phyloP scores from a whole-genome alignment of 1,140 invertebrate species.

The Microvelia longipes region DNA sequence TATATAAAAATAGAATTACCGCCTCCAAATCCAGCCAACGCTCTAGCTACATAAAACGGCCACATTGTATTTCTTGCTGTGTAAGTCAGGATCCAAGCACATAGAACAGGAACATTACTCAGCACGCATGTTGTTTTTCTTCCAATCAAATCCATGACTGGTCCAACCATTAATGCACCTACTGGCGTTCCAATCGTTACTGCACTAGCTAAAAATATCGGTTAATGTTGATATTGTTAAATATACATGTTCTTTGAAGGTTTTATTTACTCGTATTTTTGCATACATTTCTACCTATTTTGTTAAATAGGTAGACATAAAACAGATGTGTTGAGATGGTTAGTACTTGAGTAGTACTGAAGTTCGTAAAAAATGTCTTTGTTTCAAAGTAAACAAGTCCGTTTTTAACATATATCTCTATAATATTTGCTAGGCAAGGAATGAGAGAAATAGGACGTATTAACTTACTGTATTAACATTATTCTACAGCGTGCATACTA shows the following conservation, averaged over 20 bases:
- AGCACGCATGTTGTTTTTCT: slow-evolving; percentile 39
- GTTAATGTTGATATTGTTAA: background rate
- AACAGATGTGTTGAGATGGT: no score
- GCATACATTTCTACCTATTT: background rate
- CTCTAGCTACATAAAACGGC: slow-evolving; percentile 31
- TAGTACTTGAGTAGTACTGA: no score
- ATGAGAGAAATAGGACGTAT: no score
- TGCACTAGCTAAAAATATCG: slow-evolving; percentile 36
- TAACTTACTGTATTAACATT: no score
- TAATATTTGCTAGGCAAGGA: no score
- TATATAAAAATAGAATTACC: slow-evolving; percentile 25
- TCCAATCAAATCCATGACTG: slow-evolving; percentile 47
- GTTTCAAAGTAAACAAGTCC: no score
- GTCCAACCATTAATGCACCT: slow-evolving; percentile 36
- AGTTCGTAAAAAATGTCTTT: no score
- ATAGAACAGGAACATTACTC: slow-evolving; percentile 36
- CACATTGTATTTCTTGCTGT: slow-evolving; percentile 2
- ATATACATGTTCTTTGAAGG: background rate
- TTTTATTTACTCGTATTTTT: background rate
- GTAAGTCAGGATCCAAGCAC: slow-evolving; percentile 41
- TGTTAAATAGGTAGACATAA: no score
- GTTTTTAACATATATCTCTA: no score
- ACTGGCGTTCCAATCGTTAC: slow-evolving; percentile 37
- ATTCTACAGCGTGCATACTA: no score
- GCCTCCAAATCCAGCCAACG: slow-evolving; percentile 35